Percentiles rank a stretch among this genome's conserved stretches.
Conservation (phyloP, 2,113 vertebrate species). For the Aphyosemion australe region DNA sequence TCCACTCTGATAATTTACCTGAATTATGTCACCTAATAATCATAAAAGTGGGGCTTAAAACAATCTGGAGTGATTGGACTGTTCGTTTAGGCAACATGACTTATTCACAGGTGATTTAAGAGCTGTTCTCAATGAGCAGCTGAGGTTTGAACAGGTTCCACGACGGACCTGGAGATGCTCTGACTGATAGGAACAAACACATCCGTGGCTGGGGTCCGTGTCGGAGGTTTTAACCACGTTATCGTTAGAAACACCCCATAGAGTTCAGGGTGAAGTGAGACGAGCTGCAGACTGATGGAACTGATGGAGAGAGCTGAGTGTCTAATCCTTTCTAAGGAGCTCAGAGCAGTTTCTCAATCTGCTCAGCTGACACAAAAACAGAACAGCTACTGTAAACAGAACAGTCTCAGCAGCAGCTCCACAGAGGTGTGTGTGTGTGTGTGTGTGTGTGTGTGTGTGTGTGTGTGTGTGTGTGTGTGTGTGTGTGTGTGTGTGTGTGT, state of each 20-base stretch:
- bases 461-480: too few relatives aligned
- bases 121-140: slow-evolving; percentile 25
- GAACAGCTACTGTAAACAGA: slow-evolving; percentile 11
- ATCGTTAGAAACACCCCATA: neutral
- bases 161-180: neutral
- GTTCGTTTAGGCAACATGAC: slow-evolving; percentile 48
- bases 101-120: slow-evolving; percentile 57
- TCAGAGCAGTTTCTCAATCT: slow-evolving; percentile 33
- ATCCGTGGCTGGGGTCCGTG: neutral
- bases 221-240: neutral
- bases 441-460: too few relatives aligned
- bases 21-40: too few relatives aligned
- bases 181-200: neutral
- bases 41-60: slow-evolving; percentile 32
- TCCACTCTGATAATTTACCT: too few relatives aligned
- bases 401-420: too few relatives aligned
- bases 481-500: too few relatives aligned
- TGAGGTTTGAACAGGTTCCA: neutral
- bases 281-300: slow-evolving; percentile 27
- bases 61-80: slow-evolving; percentile 52
- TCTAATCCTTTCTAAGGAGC: slow-evolving; percentile 50
- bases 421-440: too few relatives aligned
- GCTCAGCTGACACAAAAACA: slow-evolving; percentile 27
- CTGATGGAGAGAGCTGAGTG: slow-evolving; percentile 10
- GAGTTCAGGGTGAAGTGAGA: slow-evolving; percentile 14